Evolutionary conservation across 2,888 invertebrate genomes (phyloP).

Genomic region (Drosophila nigricruria): DNA sequence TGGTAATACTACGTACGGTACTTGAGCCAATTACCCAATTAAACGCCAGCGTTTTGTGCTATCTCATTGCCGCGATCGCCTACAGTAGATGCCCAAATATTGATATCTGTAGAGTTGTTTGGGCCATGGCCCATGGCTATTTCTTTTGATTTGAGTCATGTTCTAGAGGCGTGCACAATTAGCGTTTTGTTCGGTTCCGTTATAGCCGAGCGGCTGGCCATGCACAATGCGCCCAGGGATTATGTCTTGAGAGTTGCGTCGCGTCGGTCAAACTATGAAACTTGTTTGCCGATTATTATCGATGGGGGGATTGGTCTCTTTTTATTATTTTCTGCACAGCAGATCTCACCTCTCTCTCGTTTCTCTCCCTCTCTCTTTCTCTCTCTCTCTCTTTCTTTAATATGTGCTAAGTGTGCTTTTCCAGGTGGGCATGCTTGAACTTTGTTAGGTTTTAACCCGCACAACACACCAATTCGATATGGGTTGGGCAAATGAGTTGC

Average conservation of each 20-base stretch:
- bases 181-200: constrained; percentile 76
- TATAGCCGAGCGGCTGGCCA: constrained; percentile 50
- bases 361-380: constrained; percentile 24
- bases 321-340: constrained; percentile 27
- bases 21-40: constrained; percentile 82
- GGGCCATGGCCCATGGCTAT: constrained; percentile 59
- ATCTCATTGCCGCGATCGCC: constrained; percentile 72
- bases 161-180: constrained; percentile 79
- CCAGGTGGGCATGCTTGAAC: constrained; percentile 62
- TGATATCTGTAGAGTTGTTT: constrained; percentile 61
- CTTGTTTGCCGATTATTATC: constrained; percentile 75
- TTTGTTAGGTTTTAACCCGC: constrained; percentile 31
- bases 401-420: constrained; percentile 57
- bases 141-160: constrained; percentile 77
- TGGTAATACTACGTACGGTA: constrained; percentile 72
- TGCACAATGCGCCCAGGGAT: constrained; percentile 70
- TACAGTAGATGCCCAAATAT: constrained; percentile 73
- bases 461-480: constrained; percentile 35
- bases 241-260: constrained; percentile 51
- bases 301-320: constrained; percentile 57
- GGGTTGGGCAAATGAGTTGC: constrained; percentile 56
- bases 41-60: constrained; percentile 77
- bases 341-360: constrained; percentile 42
- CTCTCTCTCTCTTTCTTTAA: constrained; percentile 26
- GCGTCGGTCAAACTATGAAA: constrained; percentile 58